Base-by-base conservation (phyloP, 2,113 vertebrate genomes). In the Pangasianodon hypophthalmus region DNA sequence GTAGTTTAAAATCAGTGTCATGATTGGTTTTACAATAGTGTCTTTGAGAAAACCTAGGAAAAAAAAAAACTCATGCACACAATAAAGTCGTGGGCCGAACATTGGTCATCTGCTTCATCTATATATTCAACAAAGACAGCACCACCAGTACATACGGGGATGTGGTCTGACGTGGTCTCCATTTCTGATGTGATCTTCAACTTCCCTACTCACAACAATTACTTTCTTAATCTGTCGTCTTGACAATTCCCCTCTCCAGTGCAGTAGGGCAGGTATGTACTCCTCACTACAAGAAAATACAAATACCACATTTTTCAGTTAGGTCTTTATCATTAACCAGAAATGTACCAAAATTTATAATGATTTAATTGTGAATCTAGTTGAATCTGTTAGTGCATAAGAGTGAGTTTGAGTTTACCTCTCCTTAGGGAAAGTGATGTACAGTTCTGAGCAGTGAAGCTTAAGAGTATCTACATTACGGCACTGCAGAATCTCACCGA, bases 241-340 rank as follows among this genome's bases (percentile, higher is more conserved):
- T 32, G 92, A 85, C 3, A 94, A 89, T 29, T 86, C 88, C 6
- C 90, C 91, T 91, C 91, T 92, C 92, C 92, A 95, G 16, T 10
- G 81, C 88, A 96, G 92, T 85, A 96, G 86, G 2, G 10, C 9
- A 0, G 71, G 60, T 4, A 95, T 85, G 0, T 92, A 88, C 67
- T 91, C 29, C 58, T 90, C 19, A 1, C 94, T 95, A 91, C 29
- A 84, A 90, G 4, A 54, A n/a, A 88, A 52, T 26, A 5, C 54
- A 81, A 77, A 89, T 16, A 75, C 3, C 58, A 52, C 4, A 73
- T 24, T 24, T 81, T 50, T 62, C 3, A 87, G 32, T 83, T 29
- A 54, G 11, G 32, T 87, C 32, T 62, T 81, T 46, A 56, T 75
- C 37, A 73, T 87, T 62, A 37, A 46, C 7, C 18, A 46, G 50